Conservation (phyloP, 2,113 vertebrate species). For the Anhinga anhinga region DNA sequence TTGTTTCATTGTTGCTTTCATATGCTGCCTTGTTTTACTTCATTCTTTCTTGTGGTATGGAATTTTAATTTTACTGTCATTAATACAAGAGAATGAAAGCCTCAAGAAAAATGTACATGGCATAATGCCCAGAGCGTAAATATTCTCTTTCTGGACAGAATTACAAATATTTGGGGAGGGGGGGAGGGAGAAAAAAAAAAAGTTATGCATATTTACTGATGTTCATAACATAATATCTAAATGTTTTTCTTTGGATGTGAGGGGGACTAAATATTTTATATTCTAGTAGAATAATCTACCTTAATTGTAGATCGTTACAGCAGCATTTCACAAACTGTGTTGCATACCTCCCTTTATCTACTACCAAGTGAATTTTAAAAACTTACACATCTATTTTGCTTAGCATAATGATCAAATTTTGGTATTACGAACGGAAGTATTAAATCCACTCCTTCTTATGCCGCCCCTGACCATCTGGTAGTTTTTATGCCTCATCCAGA, state of each 20-base stretch:
- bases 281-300: background rate
- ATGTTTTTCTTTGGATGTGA: background rate
- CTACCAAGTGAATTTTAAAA: background rate
- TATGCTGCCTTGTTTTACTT: background rate
- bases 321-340: background rate
- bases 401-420: background rate
- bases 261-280: background rate
- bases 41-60: background rate
- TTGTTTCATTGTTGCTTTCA: background rate
- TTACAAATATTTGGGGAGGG: background rate
- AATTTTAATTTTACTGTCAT: background rate
- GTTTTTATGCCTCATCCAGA: background rate
- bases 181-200: too few species aligned
- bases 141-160: background rate
- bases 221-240: background rate
- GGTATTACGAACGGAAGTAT: background rate
- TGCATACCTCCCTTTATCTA: background rate
- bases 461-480: background rate
- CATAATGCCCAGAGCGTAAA: background rate
- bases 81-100: background rate
- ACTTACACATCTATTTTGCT: background rate
- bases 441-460: background rate
- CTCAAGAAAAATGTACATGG: background rate
- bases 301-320: background rate
- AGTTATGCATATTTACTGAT: background rate